phyloP scores from a whole-genome alignment of 2,797 vertebrate species.

The Artibeus lituratus region DNA sequence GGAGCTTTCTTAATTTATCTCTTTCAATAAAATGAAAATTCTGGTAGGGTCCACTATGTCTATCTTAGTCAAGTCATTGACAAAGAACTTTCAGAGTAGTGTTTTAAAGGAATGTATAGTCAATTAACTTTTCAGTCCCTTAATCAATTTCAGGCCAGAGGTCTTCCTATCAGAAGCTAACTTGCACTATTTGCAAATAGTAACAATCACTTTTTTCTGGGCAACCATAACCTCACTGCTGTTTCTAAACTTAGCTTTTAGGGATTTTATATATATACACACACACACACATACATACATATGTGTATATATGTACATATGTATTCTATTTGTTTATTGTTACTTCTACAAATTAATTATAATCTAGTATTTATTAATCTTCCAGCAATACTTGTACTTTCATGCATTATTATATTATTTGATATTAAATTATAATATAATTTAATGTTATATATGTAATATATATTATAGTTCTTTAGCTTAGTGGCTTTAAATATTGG shows the following conservation, averaged over 20 bases:
- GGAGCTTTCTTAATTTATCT: not conserved
- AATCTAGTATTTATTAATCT: not conserved
- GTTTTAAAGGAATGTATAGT: not conserved
- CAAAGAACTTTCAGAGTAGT: not conserved
- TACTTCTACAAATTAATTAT: not conserved
- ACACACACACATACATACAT: too few relatives aligned
- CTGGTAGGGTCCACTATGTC: not conserved
- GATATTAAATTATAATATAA: not conserved
- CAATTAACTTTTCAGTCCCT: not conserved
- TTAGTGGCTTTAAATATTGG: not conserved
- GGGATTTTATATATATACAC: too few relatives aligned
- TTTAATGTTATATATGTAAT: not conserved
- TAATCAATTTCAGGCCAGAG: not conserved
- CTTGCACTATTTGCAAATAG: not conserved
- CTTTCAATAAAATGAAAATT: not conserved
- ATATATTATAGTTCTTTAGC: not conserved
- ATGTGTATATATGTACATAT: too few relatives aligned
- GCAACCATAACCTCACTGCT: not conserved
- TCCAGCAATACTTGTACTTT: not conserved
- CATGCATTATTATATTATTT: too few relatives aligned
- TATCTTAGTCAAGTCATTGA: conserved; percentile 1
- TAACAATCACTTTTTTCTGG: not conserved
- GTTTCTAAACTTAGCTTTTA: conserved; percentile 23
- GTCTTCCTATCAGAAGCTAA: not conserved
- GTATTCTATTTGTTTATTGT: too few relatives aligned